A percentile compares a stretch with the other conserved stretches of the same genome.
phyloP scores from a whole-genome alignment of 2,888 invertebrate species.

The Callimorpha dominula region DNA sequence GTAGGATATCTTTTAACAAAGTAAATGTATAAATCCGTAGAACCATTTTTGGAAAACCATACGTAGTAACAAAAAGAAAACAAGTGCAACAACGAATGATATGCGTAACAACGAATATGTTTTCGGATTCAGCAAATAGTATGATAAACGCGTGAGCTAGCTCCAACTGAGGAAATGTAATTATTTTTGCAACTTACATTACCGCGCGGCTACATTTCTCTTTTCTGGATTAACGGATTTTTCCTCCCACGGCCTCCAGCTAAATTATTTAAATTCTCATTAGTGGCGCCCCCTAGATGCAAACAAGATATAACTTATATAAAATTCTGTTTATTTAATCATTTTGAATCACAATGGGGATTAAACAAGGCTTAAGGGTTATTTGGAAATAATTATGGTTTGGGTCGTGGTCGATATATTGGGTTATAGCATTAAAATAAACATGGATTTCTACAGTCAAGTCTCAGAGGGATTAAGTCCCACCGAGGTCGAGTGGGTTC shows the following conservation, averaged over 20 bases:
- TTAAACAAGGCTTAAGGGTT: constrained; percentile 11
- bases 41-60: not conserved
- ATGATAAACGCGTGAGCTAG: constrained; percentile 6
- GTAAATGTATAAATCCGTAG: not conserved
- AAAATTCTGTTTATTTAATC: constrained; percentile 58
- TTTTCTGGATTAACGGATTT: constrained; percentile 50
- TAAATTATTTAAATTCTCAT: constrained; percentile 70
- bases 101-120: not conserved
- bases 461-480: not conserved
- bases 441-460: not conserved
- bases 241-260: constrained; percentile 42
- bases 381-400: constrained; percentile 9
- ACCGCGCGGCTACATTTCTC: constrained; percentile 34
- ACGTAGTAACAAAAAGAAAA: not conserved
- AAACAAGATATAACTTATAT: constrained; percentile 58
- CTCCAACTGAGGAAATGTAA: constrained; percentile 31
- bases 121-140: constrained; percentile 4
- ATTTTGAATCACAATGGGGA: constrained; percentile 37
- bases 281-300: constrained; percentile 51
- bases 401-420: not conserved
- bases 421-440: not conserved
- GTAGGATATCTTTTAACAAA: not conserved
- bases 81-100: not conserved
- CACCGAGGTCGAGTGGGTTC: too few relatives aligned
- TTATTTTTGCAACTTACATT: constrained; percentile 35